Percentiles rank a stretch among this genome's conserved stretches.
Evolutionary conservation across 2,113 vertebrate species (phyloP).

Genomic region (Peromyscus polionotus): DNA sequence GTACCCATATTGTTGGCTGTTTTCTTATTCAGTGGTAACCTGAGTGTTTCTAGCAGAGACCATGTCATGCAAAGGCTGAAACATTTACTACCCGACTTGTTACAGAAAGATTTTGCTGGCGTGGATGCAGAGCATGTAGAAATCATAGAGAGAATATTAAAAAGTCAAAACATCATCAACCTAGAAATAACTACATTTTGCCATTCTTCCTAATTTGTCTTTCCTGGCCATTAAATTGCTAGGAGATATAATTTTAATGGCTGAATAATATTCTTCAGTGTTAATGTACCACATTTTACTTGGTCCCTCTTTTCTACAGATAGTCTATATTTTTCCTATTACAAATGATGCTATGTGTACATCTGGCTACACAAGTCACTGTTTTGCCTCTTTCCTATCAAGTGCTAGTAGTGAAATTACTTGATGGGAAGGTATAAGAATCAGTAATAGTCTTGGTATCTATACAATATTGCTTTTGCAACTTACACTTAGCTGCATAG

Average conservation of each 20-base stretch:
- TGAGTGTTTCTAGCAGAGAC: not conserved
- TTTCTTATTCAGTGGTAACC: not conserved
- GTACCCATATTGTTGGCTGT: not conserved
- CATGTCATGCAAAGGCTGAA: not conserved
- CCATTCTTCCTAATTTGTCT: not conserved
- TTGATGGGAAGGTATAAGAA: not conserved
- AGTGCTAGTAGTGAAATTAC: not conserved
- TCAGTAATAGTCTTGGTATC: not conserved
- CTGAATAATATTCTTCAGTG: not conserved
- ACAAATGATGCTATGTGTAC: not conserved
- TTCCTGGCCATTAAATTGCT: slow-evolving; percentile 23
- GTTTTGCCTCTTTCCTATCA: not conserved
- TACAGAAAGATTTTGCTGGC: not conserved
- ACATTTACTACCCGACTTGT: slow-evolving; percentile 17
- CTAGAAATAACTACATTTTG: not conserved
- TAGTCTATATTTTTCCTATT: not conserved
- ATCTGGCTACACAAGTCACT: not conserved
- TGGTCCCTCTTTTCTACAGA: not conserved
- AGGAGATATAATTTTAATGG: not conserved
- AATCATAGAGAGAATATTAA: not conserved
- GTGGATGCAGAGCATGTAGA: not conserved
- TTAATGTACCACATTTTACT: not conserved
- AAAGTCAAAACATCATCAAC: not conserved
- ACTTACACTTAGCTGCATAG: not conserved
- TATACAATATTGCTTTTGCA: not conserved